These are phyloP conservation scores for Parnassius glacialis DNA, from an alignment of 2,888 invertebrate genomes.

Conservation along the genomic window DNA sequence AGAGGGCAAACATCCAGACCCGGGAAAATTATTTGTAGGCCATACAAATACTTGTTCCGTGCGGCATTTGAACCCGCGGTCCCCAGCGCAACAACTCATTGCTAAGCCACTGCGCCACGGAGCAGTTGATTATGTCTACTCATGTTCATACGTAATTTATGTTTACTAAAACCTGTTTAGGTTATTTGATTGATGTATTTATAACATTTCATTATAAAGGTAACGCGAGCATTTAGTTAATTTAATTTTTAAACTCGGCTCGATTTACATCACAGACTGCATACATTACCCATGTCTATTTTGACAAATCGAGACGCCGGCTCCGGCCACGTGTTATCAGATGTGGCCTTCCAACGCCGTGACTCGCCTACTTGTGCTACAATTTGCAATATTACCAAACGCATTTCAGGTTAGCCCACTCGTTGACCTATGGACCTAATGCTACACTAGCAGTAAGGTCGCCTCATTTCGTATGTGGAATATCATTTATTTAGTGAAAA, in stretches of 20 bases:
- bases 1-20: too few species aligned
- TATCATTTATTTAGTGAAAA: constrained; percentile 13
- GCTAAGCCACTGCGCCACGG: too few species aligned
- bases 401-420: constrained; percentile 22
- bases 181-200: too few species aligned
- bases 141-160: too few species aligned
- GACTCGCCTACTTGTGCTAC: constrained; percentile 21
- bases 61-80: too few species aligned
- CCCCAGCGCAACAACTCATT: too few species aligned
- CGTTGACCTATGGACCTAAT: constrained; percentile 21
- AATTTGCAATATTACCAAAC: constrained; percentile 20
- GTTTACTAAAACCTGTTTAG: too few species aligned
- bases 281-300: constrained; percentile 35
- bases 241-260: constrained; percentile 9
- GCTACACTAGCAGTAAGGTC: constrained; percentile 3
- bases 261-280: constrained; percentile 21
- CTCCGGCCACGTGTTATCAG: constrained; percentile 36
- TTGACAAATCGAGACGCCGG: constrained; percentile 50
- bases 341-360: constrained; percentile 32
- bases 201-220: neutral
- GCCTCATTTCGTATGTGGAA: constrained; percentile 5
- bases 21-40: too few species aligned
- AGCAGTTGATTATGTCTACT: too few species aligned
- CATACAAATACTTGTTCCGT: too few species aligned
- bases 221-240: constrained; percentile 15